Percentiles rank a stretch among this genome's conserved stretches.
Conservation (phyloP, 2,797 vertebrate species). For the Tarsius wallacei region DNA sequence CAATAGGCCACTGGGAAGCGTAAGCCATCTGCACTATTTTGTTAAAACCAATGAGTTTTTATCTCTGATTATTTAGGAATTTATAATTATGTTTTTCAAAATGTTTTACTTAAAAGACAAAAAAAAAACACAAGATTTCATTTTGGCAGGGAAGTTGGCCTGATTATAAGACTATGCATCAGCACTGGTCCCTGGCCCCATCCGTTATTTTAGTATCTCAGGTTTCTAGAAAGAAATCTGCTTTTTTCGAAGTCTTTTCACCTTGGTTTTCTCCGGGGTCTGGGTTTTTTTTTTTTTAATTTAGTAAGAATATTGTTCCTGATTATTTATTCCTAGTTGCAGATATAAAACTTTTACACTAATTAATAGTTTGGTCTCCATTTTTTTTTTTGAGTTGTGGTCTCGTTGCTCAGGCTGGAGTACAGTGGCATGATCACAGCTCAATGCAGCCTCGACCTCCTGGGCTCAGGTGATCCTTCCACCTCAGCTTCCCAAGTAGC, state of each 20-base stretch:
- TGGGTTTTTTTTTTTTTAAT: background rate
- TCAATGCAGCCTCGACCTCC: too few species aligned
- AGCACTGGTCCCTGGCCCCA: background rate
- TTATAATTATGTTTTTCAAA: background rate
- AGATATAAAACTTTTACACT: background rate
- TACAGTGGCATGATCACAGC: too few species aligned
- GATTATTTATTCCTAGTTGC: slow-evolving; percentile 2
- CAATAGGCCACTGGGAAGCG: too few species aligned
- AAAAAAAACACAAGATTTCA: background rate
- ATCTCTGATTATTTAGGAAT: background rate
- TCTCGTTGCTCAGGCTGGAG: too few species aligned
- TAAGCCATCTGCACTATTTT: background rate
- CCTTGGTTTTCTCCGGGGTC: background rate
- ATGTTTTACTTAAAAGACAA: background rate
- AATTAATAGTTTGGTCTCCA: background rate
- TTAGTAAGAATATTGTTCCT: background rate
- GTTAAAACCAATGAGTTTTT: background rate
- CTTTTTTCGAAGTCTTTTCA: background rate
- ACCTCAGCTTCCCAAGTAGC: too few species aligned
- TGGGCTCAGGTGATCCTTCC: too few species aligned
- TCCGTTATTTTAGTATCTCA: background rate
- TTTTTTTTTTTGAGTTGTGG: too few species aligned
- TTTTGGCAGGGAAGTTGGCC: slow-evolving; percentile 28
- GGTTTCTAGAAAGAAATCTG: background rate
- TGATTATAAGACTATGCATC: background rate